Evolutionary conservation across 2,797 vertebrate species (phyloP), one percentile per base, ranked within the genome.

Genomic region (Moxostoma hubbsi): DNA sequence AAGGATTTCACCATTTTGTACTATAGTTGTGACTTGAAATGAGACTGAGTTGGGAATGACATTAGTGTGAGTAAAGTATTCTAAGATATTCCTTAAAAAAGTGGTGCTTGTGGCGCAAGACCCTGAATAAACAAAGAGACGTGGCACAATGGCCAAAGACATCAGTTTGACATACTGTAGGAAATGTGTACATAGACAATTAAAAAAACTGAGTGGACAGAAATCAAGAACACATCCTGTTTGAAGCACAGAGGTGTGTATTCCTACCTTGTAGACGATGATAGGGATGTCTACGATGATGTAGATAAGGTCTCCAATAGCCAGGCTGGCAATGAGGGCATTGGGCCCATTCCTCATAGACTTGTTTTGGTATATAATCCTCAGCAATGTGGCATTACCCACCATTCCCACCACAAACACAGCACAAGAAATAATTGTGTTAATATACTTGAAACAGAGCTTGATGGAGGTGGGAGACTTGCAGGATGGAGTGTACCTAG

Each of bases 261-360:
- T 45, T 43, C 93, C 86, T 96, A 99, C 98, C 97, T 99, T 99
- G 90, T 95, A 99, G 16, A 96, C 92, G 18, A 88, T 95, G 92
- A 99, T 96, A 80, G 98, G 98, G 86, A 98, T 96, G 63, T 91
- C 96, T 77, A 96, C 96, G 88, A 94, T 93, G 79, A 99, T 98
- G 87, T 98, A 98, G 88, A 99, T 96, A 43, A 99, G 96, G 91
- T 99, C 98, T 61, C 98, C 98, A 9, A 99, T 91, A 0, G 98
- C 98, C 88, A 99, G 93, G 74, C 98, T 99, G 88, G 97, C 96
- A 81, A 99, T 99, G 85, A 99, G 94, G 0, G 97, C 96, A 0
- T 99, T 99, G 4, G 98, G 98, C 77, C 98, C 98, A 3, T 99
- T 99, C 92, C 98, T 95, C 98, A 99, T 99, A 71, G 97, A 98